These are phyloP conservation scores for Origma solitaria DNA, from an alignment of 2,113 vertebrate species.

Conservation along the genomic window DNA sequence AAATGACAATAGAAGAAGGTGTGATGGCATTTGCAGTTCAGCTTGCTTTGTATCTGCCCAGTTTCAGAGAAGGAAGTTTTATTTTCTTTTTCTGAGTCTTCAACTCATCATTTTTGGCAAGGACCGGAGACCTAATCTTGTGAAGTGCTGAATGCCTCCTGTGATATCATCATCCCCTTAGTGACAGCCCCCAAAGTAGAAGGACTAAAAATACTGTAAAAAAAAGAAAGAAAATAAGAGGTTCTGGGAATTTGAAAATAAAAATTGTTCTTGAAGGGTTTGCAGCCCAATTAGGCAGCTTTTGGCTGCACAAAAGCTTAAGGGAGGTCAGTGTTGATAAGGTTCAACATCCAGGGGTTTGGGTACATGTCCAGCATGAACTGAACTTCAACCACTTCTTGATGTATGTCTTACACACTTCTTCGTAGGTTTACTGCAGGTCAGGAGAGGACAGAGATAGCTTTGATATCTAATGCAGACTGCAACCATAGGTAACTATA, in stretches of 20 bases:
- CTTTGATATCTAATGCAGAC: background rate
- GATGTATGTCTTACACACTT: background rate
- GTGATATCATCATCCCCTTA: slow-evolving; percentile 48
- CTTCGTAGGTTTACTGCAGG: background rate
- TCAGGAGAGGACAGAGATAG: background rate
- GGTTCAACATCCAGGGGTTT: background rate
- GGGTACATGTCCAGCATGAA: background rate
- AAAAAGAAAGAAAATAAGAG: background rate
- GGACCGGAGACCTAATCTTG: slow-evolving; percentile 42
- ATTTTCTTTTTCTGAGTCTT: slow-evolving; percentile 6
- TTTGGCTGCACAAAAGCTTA: background rate
- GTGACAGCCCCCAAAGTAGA: slow-evolving; percentile 42
- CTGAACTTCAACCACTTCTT: background rate
- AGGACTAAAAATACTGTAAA: slow-evolving; percentile 45
- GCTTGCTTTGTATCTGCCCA: background rate
- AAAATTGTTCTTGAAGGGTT: background rate
- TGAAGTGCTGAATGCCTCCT: slow-evolving; percentile 48
- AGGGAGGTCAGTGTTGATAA: background rate
- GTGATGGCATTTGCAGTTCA: background rate
- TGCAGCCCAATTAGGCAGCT: background rate
- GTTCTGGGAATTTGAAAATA: background rate
- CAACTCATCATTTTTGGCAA: slow-evolving; percentile 30
- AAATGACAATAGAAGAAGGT: background rate
- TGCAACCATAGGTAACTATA: background rate
- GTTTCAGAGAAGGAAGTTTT: background rate